Evolutionary conservation across 1,140 invertebrate species (phyloP).

Genomic region (Calephelis nemesis): DNA sequence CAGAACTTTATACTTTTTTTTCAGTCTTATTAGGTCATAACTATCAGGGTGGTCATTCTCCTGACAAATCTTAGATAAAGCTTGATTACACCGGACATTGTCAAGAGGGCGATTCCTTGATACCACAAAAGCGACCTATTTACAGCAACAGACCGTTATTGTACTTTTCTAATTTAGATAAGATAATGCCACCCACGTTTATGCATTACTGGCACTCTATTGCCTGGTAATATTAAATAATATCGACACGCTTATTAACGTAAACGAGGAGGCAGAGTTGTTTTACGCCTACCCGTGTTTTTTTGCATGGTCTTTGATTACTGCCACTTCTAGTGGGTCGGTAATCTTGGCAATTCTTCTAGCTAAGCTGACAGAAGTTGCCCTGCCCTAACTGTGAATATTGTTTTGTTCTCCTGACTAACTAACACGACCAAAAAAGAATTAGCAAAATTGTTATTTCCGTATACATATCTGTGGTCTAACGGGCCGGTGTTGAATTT

Average conservation of each 20-base stretch:
- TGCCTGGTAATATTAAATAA: conserved; percentile 2
- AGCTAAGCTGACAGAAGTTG: no score
- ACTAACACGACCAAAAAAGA: no score
- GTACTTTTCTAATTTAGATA: conserved; percentile 22
- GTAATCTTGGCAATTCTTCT: no score
- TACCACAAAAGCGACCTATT: conserved; percentile 20
- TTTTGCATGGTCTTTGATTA: no score
- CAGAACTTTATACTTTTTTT: neutral
- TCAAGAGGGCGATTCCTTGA: conserved; percentile 6
- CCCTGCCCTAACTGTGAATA: no score
- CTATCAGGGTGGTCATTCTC: neutral
- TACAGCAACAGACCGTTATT: conserved; percentile 4
- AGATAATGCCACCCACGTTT: conserved; percentile 20
- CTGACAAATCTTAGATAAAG: conserved; percentile 13
- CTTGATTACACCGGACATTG: conserved; percentile 6
- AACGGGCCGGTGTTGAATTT: no score
- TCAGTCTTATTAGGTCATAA: neutral
- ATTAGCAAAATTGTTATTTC: no score
- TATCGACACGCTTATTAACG: neutral
- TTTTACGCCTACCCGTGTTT: no score
- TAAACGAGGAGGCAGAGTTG: no score
- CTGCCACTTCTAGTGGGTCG: no score
- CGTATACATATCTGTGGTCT: no score
- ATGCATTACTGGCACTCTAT: neutral
- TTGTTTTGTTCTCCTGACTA: no score